These are phyloP conservation scores for Eueides isabella DNA, from an alignment of 1,140 invertebrate species.

Conservation along the genomic window DNA sequence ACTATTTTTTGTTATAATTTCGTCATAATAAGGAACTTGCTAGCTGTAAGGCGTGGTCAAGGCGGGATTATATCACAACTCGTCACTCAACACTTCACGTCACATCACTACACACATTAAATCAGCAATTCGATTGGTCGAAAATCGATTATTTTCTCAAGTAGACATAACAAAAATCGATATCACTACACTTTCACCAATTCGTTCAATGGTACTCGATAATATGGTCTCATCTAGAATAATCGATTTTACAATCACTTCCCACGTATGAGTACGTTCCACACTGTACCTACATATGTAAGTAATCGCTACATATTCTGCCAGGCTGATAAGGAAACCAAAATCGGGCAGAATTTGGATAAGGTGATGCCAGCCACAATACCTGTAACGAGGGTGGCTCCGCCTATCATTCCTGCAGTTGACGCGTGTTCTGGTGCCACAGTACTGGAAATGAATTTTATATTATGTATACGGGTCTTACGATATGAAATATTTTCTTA, in stretches of 20 bases:
- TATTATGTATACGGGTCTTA: not conserved
- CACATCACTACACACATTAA: conserved; percentile 20
- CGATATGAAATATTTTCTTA: no score
- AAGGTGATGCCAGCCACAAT: conserved; percentile 93
- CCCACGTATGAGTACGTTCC: conserved; percentile 48
- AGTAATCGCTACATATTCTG: conserved; percentile 52
- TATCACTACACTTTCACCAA: not conserved
- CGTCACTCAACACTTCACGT: conserved; percentile 30
- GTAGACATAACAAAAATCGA: not conserved
- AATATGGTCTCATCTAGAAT: not conserved
- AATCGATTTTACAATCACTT: conserved; percentile 22
- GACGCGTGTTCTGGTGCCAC: conserved; percentile 92
- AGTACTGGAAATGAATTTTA: conserved; percentile 83
- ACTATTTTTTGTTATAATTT: not conserved
- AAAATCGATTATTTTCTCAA: not conserved
- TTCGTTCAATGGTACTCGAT: not conserved
- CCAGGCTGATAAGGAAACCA: conserved; percentile 75
- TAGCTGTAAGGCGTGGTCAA: conserved; percentile 33
- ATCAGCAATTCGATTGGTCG: not conserved
- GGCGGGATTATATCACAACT: conserved; percentile 29
- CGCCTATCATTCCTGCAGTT: conserved; percentile 97
- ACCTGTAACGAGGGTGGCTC: conserved; percentile 94
- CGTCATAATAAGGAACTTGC: conserved; percentile 27
- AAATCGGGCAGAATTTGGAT: conserved; percentile 86
- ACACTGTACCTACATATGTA: conserved; percentile 44